Percentiles rank a stretch among this genome's conserved stretches.
These are phyloP conservation scores for Ricordea florida DNA, from an alignment of 92 coral and sea anemone genomes.

Conservation along the genomic window DNA sequence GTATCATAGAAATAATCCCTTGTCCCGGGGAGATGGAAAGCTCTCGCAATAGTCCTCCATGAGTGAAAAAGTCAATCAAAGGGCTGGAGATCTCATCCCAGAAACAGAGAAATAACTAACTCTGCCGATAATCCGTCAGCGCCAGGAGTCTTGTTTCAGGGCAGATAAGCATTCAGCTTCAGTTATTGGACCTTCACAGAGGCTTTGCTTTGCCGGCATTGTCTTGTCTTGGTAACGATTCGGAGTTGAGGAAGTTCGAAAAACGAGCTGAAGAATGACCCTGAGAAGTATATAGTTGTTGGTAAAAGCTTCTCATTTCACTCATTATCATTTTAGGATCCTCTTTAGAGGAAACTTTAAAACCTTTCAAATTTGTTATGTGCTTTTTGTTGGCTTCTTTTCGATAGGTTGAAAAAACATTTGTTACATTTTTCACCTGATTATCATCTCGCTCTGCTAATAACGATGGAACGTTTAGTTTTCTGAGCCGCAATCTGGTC, in stretches of 20 bases:
- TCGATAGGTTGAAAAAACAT: constrained; percentile 20
- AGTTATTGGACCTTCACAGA: constrained; percentile 11
- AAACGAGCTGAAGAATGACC: neutral
- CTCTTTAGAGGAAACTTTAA: neutral
- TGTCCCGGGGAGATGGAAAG: neutral
- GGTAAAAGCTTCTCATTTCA: constrained; percentile 14
- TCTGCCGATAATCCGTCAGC: constrained; percentile 1
- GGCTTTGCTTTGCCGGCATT: neutral
- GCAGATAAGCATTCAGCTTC: constrained; percentile 24
- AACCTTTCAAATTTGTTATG: constrained; percentile 8
- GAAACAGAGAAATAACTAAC: neutral
- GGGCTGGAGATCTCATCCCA: constrained; percentile 8
- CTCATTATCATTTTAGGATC: constrained; percentile 7
- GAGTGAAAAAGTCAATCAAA: constrained; percentile 16
- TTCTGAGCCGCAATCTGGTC: constrained; percentile 18
- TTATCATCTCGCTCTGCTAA: constrained; percentile 33
- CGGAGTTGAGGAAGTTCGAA: neutral
- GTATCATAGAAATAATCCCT: too few species aligned
- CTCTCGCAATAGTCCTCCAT: neutral
- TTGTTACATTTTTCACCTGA: constrained; percentile 26
- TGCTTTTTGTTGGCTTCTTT: constrained; percentile 32
- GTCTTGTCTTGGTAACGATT: constrained; percentile 1
- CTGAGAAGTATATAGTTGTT: neutral
- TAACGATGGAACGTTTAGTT: constrained; percentile 24
- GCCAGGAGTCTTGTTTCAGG: constrained; percentile 32